Conservation (phyloP, 2,888 invertebrate species). For the Agonopterix alstromeriana region DNA sequence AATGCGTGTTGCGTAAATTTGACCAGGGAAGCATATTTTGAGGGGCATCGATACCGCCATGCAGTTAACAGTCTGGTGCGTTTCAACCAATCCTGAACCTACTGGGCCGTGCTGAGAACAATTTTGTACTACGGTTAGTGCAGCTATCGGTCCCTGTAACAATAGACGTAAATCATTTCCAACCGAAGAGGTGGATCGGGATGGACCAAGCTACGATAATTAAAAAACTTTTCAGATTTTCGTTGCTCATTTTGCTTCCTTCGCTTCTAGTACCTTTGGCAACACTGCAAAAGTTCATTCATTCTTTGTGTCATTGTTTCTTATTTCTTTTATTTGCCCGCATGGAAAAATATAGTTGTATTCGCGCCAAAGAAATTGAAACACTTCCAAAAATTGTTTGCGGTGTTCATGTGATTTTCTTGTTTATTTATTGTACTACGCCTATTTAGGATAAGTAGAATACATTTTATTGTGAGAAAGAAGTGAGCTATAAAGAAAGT, state of each 20-base stretch:
- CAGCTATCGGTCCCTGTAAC: conserved; percentile 11
- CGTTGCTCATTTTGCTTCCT: conserved; percentile 18
- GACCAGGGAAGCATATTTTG: no score
- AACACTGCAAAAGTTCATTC: no score
- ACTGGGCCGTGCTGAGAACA: no score
- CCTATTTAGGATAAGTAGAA: background rate
- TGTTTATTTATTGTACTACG: no score
- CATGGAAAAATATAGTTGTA: background rate
- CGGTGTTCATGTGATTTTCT: no score
- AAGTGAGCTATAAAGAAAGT: conserved; percentile 1
- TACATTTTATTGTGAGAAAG: background rate
- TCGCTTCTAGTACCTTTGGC: conserved; percentile 3
- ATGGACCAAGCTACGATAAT: conserved; percentile 27
- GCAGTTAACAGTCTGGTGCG: no score
- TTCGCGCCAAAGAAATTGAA: background rate
- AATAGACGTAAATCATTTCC: conserved; percentile 31
- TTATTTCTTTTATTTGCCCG: background rate
- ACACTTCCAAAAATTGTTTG: no score
- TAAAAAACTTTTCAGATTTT: conserved; percentile 46
- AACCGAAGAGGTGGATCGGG: conserved; percentile 12
- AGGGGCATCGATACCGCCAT: no score
- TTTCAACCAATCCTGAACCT: no score
- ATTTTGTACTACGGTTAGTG: background rate
- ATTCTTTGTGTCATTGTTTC: no score
- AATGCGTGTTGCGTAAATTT: no score